These are phyloP conservation scores for Molossus molossus DNA, from an alignment of 2,797 vertebrate genomes.

Conservation along the genomic window DNA sequence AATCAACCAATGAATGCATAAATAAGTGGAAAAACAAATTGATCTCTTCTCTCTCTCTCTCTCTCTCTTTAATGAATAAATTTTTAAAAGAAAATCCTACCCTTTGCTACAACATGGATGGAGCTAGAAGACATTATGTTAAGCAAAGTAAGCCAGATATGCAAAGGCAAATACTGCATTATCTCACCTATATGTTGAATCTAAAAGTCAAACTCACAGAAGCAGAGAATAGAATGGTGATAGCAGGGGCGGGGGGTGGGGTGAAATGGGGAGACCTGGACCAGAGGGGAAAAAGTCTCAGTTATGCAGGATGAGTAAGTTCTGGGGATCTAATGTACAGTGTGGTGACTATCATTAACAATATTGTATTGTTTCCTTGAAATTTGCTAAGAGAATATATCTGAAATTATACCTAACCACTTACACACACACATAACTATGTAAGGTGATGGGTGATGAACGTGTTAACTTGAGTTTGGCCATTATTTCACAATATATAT, in stretches of 20 bases:
- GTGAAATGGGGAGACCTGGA: background rate
- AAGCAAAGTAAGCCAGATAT: background rate
- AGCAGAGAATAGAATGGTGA: background rate
- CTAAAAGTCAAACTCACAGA: background rate
- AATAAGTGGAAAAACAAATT: too few relatives aligned
- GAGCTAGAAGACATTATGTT: background rate
- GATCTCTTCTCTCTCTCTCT: too few relatives aligned
- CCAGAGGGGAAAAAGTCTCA: background rate
- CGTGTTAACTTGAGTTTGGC: background rate
- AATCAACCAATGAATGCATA: too few relatives aligned
- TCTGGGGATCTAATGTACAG: too few relatives aligned
- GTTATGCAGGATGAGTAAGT: too few relatives aligned
- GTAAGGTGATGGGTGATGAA: background rate
- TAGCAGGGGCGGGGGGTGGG: background rate
- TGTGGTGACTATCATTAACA: too few relatives aligned
- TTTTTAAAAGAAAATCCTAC: background rate
- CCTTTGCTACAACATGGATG: background rate
- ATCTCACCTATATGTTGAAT: background rate
- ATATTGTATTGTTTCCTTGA: too few relatives aligned
- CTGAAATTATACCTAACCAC: background rate
- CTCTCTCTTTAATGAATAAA: too few relatives aligned
- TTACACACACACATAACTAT: background rate
- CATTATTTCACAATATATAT: background rate
- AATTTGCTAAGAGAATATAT: too few relatives aligned
- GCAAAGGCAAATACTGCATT: background rate